phyloP scores from a whole-genome alignment of 1,140 invertebrate genomes.

The Papilio xuthus region DNA sequence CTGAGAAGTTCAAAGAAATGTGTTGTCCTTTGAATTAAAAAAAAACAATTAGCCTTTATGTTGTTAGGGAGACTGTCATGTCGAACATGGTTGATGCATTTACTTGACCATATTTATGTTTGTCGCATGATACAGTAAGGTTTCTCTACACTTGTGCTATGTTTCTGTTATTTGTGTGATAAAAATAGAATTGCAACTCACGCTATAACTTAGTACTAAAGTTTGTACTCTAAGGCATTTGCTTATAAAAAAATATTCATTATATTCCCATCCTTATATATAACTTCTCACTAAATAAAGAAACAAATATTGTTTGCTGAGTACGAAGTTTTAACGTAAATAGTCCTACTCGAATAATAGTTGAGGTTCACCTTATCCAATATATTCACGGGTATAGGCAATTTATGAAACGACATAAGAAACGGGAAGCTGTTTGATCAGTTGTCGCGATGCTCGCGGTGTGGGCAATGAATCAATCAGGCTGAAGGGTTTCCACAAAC shows the following conservation, averaged over 20 bases:
- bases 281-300: no score
- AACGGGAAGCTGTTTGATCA: slow-evolving; percentile 3
- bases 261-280: neutral
- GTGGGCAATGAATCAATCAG: slow-evolving; percentile 76
- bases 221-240: neutral
- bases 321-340: neutral
- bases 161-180: no score
- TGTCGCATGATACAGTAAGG: neutral
- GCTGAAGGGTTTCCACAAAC: slow-evolving; percentile 72
- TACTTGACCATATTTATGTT: neutral
- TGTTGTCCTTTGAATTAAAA: neutral
- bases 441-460: neutral
- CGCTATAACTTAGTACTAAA: neutral
- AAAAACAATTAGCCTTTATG: neutral
- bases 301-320: no score
- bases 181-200: no score
- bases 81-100: neutral
- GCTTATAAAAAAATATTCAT: neutral
- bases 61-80: neutral
- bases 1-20: neutral
- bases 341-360: neutral
- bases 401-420: neutral
- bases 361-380: neutral
- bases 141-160: no score
- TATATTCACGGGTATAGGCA: neutral